Conservation (phyloP, 2,888 invertebrate species). For the Desoria tigrina region DNA sequence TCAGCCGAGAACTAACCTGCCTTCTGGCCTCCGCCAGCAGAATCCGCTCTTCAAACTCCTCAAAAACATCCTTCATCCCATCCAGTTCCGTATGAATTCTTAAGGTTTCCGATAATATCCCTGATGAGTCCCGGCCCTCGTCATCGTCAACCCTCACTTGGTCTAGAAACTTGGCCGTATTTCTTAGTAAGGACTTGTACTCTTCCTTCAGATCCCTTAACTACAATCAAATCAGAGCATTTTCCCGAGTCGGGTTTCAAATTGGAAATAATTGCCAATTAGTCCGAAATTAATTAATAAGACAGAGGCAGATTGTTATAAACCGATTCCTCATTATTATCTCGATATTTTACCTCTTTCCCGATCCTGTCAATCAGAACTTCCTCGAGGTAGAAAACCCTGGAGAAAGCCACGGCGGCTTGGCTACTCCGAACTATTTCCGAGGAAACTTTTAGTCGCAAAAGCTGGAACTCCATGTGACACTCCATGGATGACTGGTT, state of each 20-base stretch:
- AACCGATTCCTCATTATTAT: no score
- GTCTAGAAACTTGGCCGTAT: background rate
- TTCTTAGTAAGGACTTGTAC: background rate
- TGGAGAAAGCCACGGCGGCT: constrained; percentile 44
- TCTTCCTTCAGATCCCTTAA: background rate
- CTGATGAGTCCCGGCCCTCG: background rate
- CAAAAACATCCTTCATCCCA: background rate
- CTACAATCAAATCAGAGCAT: no score
- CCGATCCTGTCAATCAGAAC: constrained; percentile 38
- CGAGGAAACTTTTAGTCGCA: constrained; percentile 44
- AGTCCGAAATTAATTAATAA: no score
- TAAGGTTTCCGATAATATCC: background rate
- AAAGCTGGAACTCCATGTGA: constrained; percentile 20
- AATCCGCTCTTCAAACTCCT: constrained; percentile 19
- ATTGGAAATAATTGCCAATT: no score
- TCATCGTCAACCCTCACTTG: background rate
- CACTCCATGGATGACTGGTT: constrained; percentile 9
- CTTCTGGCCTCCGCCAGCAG: constrained; percentile 16
- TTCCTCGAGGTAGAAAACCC: constrained; percentile 46
- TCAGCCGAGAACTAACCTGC: constrained; percentile 15
- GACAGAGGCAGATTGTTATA: no score
- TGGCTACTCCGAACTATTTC: constrained; percentile 47
- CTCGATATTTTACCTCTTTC: constrained; percentile 35
- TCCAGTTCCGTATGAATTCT: constrained; percentile 1
- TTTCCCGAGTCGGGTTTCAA: no score